Evolutionary conservation across 2,797 vertebrate genomes (phyloP), one percentile per base, ranked within the genome.

Genomic region (Limosa lapponica): DNA sequence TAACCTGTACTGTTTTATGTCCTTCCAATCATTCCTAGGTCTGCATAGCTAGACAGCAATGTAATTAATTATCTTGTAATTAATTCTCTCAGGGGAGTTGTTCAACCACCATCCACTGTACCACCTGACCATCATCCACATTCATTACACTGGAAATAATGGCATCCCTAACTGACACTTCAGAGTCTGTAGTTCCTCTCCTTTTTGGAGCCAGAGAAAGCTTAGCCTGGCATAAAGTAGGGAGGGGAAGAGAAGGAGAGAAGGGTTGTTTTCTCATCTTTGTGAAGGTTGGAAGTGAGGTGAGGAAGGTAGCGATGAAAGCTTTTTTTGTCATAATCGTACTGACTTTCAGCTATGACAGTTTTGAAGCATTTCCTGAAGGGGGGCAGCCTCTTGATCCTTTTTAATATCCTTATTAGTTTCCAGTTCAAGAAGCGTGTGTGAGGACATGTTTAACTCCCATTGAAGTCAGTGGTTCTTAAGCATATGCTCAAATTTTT

Each of bases 401-500:
- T 83, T 92, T 91, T 93, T 66, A 72, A 94, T 83, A 88, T 88
- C 82, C 82, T 86, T 90, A 91, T 92, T 95, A 90, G 85, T 62
- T 61, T 89, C 57, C 71, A 92, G 84, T 91, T 94, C 91, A 91
- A 94, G 84, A 93, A 96, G 72, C 2, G 12, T 92, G 82, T 94
- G 84, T 66, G 73, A 92, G 58, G 94, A 96, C 10, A 16, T 92
- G 90, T 87, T 96, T 93, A 86, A 94, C 65, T 96, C 80, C 49
- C 79, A 97, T 43, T 96, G 87, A 96, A 96, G 89, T 95, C 94
- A 95, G 88, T 90, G 54, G 72, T 46, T 95, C 89, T 94, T 96
- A 90, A 91, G 89, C 94, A 97, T 92, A 92, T 96, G 94, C 94
- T 95, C 82, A 83, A 86, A 32, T 93, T 90, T 96, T 96, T 96